Evolutionary conservation across 92 coral and sea anemone species (phyloP).

Genomic region (Muricea muricata): DNA sequence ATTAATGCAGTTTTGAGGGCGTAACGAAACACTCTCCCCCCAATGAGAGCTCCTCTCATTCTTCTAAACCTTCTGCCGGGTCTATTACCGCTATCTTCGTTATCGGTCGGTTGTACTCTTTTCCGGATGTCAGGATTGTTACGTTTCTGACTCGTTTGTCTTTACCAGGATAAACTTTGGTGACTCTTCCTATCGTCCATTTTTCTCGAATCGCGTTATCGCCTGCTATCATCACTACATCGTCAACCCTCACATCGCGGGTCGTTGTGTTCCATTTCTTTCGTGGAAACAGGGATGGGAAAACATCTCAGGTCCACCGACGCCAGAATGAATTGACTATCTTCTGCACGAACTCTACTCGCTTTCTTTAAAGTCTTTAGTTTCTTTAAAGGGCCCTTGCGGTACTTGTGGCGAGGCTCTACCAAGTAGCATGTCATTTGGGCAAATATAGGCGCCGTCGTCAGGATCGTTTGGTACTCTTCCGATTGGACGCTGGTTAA

Average conservation of each 20-base stretch:
- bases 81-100: not conserved
- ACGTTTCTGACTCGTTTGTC: constrained; percentile 43
- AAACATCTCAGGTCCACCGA: not conserved
- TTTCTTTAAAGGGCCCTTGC: not conserved
- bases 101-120: constrained; percentile 24
- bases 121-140: constrained; percentile 25
- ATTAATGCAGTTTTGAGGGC: too few species aligned
- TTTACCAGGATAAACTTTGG: constrained; percentile 20
- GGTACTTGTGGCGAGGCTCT: not conserved
- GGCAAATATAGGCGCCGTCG: too few species aligned
- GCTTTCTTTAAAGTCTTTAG: too few species aligned
- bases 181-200: not conserved
- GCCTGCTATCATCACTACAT: not conserved
- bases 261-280: constrained; percentile 15
- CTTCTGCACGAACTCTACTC: constrained; percentile 12
- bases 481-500: too few species aligned
- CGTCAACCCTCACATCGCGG: not conserved
- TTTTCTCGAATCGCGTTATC: not conserved
- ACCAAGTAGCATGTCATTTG: not conserved
- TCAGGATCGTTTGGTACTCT: not conserved
- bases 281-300: too few species aligned
- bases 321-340: not conserved
- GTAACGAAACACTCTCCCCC: not conserved
- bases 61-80: constrained; percentile 25
- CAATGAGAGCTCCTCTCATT: constrained; percentile 2